Percentiles rank a stretch among this genome's conserved stretches.
phyloP scores from a whole-genome alignment of 2,888 invertebrate genomes.

The Tuta absoluta region DNA sequence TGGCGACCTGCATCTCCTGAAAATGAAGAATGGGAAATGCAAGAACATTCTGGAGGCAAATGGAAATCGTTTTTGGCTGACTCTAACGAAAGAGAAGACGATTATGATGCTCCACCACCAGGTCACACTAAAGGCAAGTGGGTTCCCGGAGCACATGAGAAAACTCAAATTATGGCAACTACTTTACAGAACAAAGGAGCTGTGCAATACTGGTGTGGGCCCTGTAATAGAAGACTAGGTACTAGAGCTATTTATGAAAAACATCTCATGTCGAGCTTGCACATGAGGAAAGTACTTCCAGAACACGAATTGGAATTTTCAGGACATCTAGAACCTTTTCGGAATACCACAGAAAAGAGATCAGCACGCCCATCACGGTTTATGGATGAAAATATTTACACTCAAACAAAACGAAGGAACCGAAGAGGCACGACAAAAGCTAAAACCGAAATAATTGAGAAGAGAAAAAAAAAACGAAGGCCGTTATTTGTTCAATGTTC shows the following conservation, averaged over 20 bases:
- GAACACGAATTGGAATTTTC: slow-evolving; percentile 86
- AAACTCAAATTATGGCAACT: slow-evolving; percentile 78
- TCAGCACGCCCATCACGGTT: slow-evolving; percentile 62
- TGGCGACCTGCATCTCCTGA: slow-evolving; percentile 74
- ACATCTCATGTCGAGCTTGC: slow-evolving; percentile 88
- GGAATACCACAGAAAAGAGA: slow-evolving; percentile 55
- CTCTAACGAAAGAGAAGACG: slow-evolving; percentile 69
- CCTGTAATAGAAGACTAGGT: slow-evolving; percentile 88
- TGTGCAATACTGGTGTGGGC: slow-evolving; percentile 89
- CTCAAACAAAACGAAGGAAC: slow-evolving; percentile 51
- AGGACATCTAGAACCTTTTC: slow-evolving; percentile 65
- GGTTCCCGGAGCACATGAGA: slow-evolving; percentile 85
- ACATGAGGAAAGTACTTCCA: slow-evolving; percentile 83
- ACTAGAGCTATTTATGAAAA: slow-evolving; percentile 88
- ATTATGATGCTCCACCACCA: slow-evolving; percentile 83
- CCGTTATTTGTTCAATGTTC: slow-evolving; percentile 84
- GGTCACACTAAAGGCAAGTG: slow-evolving; percentile 90
- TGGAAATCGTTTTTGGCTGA: slow-evolving; percentile 80
- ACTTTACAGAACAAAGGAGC: slow-evolving; percentile 76
- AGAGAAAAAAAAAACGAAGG: slow-evolving; percentile 78
- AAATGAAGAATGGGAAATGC: slow-evolving; percentile 81
- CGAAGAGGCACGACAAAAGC: slow-evolving; percentile 41
- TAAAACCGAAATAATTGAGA: slow-evolving; percentile 47
- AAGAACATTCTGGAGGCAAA: slow-evolving; percentile 83
- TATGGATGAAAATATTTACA: slow-evolving; percentile 57